Evolutionary conservation across 2,113 vertebrate species (phyloP), one percentile per base, ranked within the genome.

Genomic region (Anguilla japonica): DNA sequence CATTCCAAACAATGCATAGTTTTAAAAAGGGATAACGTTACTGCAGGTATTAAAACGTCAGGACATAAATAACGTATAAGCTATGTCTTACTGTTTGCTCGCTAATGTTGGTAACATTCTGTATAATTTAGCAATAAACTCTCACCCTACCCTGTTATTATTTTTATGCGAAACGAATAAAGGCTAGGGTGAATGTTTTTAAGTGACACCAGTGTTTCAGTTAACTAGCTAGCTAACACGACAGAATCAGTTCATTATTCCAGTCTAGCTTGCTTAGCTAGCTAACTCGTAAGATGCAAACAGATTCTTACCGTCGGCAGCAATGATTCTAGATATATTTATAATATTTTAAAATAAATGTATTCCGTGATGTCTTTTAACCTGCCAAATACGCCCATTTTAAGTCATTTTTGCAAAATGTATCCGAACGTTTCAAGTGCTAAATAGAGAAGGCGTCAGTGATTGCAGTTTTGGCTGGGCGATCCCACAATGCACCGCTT

Each of bases 231-330:
- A 75, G 71, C n/a, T 34, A 29, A 75, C 26, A 13, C 2, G 11
- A 75, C 5, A 6, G 26, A 9, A 29, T 2, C 26, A 29, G 11
- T 34, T 34, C 71, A 75, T 75, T 75, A 75, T 75, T 34, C 26
- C 50, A 53, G n/a, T 34, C 26, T 11, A 53, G n/a, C 29, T 29
- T 34, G n/a, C 71, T 67, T 67, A 67, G 60, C 60, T 22, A 67
- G 60, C 3, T 53, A 53, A 53, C 43, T 75, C 34, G 71, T n/a
- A 29, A 75, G n/a, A 75, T 75, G 71, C 26, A 29, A 50, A 39
- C 46, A 1, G 6, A 16, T 56, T 53, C 85, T 81, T 80, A 86
- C 85, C 85, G 81, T 86, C 85, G 9, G 85, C 79, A 2, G 85
- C 79, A 79, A 86, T 82, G 53, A 79, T 57, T 81, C 29, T 67